Evolutionary conservation across 2,113 vertebrate species (phyloP).

Genomic region (Taxidea taxus): DNA sequence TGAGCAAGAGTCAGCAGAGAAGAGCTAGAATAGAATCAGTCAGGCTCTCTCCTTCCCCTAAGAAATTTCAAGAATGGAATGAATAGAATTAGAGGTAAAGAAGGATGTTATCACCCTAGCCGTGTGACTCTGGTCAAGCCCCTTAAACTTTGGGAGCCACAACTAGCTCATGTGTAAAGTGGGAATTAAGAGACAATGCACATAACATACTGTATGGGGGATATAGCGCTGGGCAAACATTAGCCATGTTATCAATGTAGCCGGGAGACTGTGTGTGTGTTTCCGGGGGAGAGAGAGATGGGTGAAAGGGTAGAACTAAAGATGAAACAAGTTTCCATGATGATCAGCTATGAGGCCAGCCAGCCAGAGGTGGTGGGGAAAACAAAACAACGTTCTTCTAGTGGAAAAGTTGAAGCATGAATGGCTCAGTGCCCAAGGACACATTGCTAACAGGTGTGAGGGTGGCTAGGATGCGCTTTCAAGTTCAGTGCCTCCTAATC

Average conservation of each 20-base stretch:
- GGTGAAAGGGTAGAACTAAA: background rate
- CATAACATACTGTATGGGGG: background rate
- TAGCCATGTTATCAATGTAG: background rate
- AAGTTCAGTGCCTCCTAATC: background rate
- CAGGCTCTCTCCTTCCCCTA: background rate
- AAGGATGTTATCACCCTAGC: background rate
- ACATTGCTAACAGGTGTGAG: background rate
- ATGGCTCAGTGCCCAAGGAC: background rate
- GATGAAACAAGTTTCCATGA: background rate
- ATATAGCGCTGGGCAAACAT: background rate
- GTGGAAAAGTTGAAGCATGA: background rate
- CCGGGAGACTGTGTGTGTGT: background rate
- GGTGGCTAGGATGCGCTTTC: background rate
- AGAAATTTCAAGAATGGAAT: background rate
- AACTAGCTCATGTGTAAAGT: background rate
- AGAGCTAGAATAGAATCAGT: background rate
- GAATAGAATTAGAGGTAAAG: background rate
- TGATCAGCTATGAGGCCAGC: background rate
- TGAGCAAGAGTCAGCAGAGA: background rate
- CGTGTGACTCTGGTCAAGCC: background rate
- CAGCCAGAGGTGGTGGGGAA: background rate
- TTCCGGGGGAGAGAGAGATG: background rate
- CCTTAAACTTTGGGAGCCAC: background rate
- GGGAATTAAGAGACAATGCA: background rate
- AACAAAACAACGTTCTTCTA: background rate